Conservation (phyloP, 1,140 invertebrate species). For the Caenorhabditis elegans region WBcel235 BX284605.5:11836001-11836500, state of each 20-base stretch:
- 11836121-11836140: background rate
- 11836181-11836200: background rate
- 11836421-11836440: constrained; percentile 15
- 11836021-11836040: constrained; percentile 18
- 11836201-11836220: constrained; percentile 13
- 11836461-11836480: too few relatives aligned
- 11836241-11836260: constrained; percentile 32
- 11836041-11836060: background rate
- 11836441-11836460: background rate
- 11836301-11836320: background rate
- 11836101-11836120: background rate
- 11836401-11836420: constrained; percentile 20
- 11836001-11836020: background rate
- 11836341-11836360: background rate
- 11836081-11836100: background rate
- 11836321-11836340: background rate
- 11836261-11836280: constrained; percentile 23
- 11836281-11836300: constrained; percentile 31
- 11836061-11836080: background rate
- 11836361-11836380: background rate
- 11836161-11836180: background rate
- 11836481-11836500: too few relatives aligned
- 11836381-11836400: background rate
- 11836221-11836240: constrained; percentile 32
- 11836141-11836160: background rate